Evolutionary conservation across 2,888 invertebrate species (phyloP), one percentile per base, ranked within the genome.

Genomic region (Hirtodrosophila alboralis): DNA sequence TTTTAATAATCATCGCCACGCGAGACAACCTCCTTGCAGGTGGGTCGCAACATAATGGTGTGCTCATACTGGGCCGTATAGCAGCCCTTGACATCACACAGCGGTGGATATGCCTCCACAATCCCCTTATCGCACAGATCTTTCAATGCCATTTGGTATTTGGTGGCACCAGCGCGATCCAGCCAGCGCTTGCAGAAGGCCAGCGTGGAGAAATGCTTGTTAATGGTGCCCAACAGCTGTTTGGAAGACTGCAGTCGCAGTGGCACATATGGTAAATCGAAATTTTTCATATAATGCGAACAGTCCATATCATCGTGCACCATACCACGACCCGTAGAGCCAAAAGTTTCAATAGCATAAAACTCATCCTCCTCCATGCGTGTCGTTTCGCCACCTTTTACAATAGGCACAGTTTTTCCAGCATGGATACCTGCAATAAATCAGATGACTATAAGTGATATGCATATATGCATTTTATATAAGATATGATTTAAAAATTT

Each of bases 1-100:
- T 18, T 34, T 26, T 87, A 90, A 61, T 98, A 99, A 91, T 99
- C 99, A 68, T 96, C 95, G 23, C 99, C 99, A 64, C 99, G 95
- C 18, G 98, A 98, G 40, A 99, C 95, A 16, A 99, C 94, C 91
- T 99, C 99, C 91, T 99, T 99, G 92, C 98, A 99, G 0, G 98
- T 98, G 33, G 99, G 99, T 84, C 99, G 93, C 69, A 99, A 92
- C 76, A 99, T 94, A 86, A 99, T 95, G 3, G 99, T 99, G 91
- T 99, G 99, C 90, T 99, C 99, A 90, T 96, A 99, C 92, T 99
- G 99, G 36, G 99, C 99, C 0, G 99, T 99, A 91, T 98, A 99
- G 90, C 96, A 97, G 54, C 99, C 99, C 90, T 96, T 97, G 69
- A 96, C 93, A 91, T 99, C 99, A 89, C 98, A 99, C 48, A 99